A percentile compares a stretch with the other conserved stretches of the same genome.
Conservation (phyloP, 35 echinoderm and acorn worm species). For the Lytechinus variegatus region DNA sequence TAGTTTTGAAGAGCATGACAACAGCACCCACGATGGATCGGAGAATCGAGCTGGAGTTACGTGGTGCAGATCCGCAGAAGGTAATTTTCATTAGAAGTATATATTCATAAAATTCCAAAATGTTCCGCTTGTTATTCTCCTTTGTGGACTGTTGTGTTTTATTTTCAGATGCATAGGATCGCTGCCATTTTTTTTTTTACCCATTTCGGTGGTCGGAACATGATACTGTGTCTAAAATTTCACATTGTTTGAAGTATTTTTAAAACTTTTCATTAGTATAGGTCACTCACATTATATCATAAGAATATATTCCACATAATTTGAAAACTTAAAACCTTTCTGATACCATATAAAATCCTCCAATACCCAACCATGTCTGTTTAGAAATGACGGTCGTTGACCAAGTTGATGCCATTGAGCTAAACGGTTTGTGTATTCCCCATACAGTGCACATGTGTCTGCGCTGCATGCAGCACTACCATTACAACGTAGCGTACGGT, state of each 20-base stretch:
- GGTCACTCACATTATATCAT: background rate
- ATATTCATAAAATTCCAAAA: background rate
- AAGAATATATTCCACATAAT: background rate
- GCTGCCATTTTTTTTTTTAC: conserved; percentile 38
- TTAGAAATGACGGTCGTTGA: background rate
- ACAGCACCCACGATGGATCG: conserved; percentile 20
- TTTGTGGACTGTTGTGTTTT: conserved; percentile 7
- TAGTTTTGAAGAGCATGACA: conserved; percentile 28
- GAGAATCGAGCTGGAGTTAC: conserved; percentile 46
- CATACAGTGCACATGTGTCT: background rate
- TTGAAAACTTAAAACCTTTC: background rate
- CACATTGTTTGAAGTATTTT: background rate
- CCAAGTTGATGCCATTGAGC: background rate
- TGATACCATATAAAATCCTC: background rate
- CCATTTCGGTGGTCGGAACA: background rate
- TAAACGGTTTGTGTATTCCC: background rate
- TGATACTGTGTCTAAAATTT: background rate
- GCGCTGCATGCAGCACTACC: background rate
- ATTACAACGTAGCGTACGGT: background rate
- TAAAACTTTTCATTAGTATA: background rate
- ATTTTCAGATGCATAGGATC: background rate
- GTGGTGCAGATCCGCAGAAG: conserved; percentile 43
- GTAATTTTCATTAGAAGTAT: background rate
- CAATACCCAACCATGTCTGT: background rate
- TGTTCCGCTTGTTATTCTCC: background rate